Evolutionary conservation across 2,113 vertebrate species (phyloP), one percentile per base, ranked within the genome.

Genomic region (Sialia sialis): DNA sequence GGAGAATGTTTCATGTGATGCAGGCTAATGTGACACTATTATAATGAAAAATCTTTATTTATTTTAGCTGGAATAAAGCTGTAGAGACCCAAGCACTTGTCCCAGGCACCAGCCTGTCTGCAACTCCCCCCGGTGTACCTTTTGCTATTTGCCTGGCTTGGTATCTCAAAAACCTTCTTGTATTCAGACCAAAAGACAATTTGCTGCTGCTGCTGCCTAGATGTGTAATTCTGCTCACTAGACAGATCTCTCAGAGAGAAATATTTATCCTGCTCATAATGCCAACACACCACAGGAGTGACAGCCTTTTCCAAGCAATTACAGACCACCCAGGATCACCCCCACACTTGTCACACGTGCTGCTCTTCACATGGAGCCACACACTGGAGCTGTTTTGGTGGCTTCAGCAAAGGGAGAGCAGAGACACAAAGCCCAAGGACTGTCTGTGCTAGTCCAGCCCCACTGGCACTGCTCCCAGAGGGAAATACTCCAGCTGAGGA

Each of bases 291-390:
- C 81, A 55, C 4, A 2, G 0, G 8, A 87, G 81, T 76, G 89
- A 89, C 81, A 96, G 87, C 59, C 83, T 80, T 84, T 84, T 43
- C 92, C 88, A 88, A 74, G 76, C 63, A 58, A 72, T 58, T 76
- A 64, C 77, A 63, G 66, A 58, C 67, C 94, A 66, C 55, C 52
- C 58, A 68, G 66, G 32, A 72, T 84, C 89, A 91, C 70, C 82
- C 78, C 78, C 87, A 43, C 75, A 2, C 82, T 85, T 77, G 81
- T 83, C 93, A 91, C 72, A 85, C 10, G 2, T 5, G 14, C 88
- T 39, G 0, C 8, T 63, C 90, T 93, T 51, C 67, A 67, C 81
- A 84, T 8, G 56, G 79, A 85, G 39, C 59, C 46, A 21, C 48
- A 29, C 27, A 1, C 25, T 70, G 62, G 39, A 94, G 75, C 64